These are phyloP conservation scores for Sylvilagus floridanus DNA, from an alignment of 2,797 vertebrate species.

Conservation along the genomic window DNA sequence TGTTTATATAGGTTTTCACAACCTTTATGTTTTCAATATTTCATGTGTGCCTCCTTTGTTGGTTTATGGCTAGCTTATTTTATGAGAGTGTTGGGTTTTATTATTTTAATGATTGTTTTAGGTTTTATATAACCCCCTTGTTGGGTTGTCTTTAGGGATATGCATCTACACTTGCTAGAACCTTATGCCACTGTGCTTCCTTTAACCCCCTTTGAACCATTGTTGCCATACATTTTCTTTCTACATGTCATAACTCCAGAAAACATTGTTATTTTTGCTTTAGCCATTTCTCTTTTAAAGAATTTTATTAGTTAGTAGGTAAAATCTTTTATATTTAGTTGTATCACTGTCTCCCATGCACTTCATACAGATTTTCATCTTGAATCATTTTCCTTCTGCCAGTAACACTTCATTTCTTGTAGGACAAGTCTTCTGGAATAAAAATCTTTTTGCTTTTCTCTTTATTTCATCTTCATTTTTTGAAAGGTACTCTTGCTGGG, in stretches of 20 bases:
- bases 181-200: background rate
- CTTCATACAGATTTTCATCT: background rate
- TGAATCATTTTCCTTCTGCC: background rate
- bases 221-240: background rate
- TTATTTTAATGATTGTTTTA: slow-evolving; percentile 15
- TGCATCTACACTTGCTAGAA: background rate
- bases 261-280: background rate
- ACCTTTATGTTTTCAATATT: slow-evolving; percentile 30
- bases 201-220: background rate
- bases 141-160: background rate
- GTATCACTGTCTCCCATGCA: background rate
- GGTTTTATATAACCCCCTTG: background rate
- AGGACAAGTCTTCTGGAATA: background rate
- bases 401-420: background rate
- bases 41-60: background rate
- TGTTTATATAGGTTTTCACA: slow-evolving; percentile 26
- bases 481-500: background rate
- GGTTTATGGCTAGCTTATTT: background rate
- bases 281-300: slow-evolving; percentile 40
- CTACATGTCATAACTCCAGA: background rate
- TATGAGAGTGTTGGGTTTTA: background rate
- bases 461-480: background rate
- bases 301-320: background rate
- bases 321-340: background rate
- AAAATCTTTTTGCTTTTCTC: background rate